A percentile compares a stretch with the other conserved stretches of the same genome.
phyloP scores from a whole-genome alignment of 2,888 invertebrate species.

The Autographa gamma region DNA sequence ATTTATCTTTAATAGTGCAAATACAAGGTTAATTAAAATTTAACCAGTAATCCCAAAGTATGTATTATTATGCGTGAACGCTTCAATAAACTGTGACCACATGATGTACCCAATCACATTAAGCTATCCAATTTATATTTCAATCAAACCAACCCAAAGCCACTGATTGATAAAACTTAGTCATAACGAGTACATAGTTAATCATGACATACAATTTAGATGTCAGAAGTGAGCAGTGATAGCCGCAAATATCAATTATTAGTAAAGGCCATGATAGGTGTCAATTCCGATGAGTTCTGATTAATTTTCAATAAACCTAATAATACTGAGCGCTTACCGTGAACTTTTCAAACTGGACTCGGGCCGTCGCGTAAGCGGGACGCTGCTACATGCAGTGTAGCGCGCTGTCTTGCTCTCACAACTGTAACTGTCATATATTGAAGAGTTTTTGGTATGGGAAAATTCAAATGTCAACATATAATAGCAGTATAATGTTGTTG shows the following conservation, averaged over 20 bases:
- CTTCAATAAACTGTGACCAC: not conserved
- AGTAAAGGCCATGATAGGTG: conserved; percentile 23
- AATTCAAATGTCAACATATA: not conserved
- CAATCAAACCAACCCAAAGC: conserved; percentile 16
- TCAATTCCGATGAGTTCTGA: conserved; percentile 25
- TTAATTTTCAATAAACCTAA: conserved; percentile 37
- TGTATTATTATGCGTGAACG: not conserved
- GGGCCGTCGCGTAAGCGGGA: too few species aligned
- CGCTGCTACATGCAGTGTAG: too few species aligned
- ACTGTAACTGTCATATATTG: too few species aligned
- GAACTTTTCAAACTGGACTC: too few species aligned
- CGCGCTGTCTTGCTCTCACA: too few species aligned
- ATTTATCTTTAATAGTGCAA: too few species aligned
- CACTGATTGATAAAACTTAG: not conserved
- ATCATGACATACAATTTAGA: conserved; percentile 24
- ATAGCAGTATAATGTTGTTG: not conserved
- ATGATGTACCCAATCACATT: conserved; percentile 8
- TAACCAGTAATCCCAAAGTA: not conserved
- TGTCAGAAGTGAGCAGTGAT: conserved; percentile 31
- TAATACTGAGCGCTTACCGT: too few species aligned
- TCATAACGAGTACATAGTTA: conserved; percentile 14
- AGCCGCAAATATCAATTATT: conserved; percentile 37
- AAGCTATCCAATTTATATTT: not conserved
- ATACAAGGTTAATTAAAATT: too few species aligned
- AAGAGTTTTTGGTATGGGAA: too few species aligned